These are phyloP conservation scores for Cuculus canorus DNA, from an alignment of 2,797 vertebrate genomes.

Conservation along the genomic window DNA sequence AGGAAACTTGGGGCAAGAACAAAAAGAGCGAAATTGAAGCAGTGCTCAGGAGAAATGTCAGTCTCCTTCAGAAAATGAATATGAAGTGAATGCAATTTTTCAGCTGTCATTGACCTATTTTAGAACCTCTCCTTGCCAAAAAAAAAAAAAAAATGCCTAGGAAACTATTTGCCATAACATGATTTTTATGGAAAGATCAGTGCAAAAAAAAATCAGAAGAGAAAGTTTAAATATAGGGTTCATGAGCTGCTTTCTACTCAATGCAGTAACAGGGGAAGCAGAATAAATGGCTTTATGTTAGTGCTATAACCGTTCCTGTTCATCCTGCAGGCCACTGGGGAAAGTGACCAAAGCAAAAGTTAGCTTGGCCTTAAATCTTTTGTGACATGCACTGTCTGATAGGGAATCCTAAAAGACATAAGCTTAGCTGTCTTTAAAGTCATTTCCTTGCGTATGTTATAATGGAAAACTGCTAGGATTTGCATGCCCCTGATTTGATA, in stretches of 20 bases:
- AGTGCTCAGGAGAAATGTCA: slow-evolving; percentile 38
- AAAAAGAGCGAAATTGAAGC: slow-evolving; percentile 11
- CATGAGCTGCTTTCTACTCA: not conserved
- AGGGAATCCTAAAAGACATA: slow-evolving; percentile 21
- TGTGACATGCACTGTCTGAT: not conserved
- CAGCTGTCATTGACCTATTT: slow-evolving; percentile 49
- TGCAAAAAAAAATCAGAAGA: not conserved
- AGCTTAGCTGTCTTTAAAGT: not conserved
- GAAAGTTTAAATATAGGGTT: slow-evolving; percentile 14
- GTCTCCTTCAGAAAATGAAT: not conserved
- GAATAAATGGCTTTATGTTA: slow-evolving; percentile 1
- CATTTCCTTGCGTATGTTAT: not conserved
- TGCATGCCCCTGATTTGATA: not conserved
- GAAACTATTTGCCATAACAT: slow-evolving; percentile 32
- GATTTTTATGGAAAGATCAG: slow-evolving; percentile 35
- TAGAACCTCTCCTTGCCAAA: not conserved
- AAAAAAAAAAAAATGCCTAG: not conserved
- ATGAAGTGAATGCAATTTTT: slow-evolving; percentile 30
- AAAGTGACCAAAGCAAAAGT: slow-evolving; percentile 31
- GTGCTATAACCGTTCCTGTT: not conserved
- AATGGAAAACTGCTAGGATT: not conserved
- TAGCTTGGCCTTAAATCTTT: not conserved
- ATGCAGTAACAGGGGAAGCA: not conserved
- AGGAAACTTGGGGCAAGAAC: not conserved
- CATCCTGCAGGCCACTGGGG: not conserved